Conservation (phyloP, 2,797 vertebrate genomes). For the Sorex maritimensis region DNA sequence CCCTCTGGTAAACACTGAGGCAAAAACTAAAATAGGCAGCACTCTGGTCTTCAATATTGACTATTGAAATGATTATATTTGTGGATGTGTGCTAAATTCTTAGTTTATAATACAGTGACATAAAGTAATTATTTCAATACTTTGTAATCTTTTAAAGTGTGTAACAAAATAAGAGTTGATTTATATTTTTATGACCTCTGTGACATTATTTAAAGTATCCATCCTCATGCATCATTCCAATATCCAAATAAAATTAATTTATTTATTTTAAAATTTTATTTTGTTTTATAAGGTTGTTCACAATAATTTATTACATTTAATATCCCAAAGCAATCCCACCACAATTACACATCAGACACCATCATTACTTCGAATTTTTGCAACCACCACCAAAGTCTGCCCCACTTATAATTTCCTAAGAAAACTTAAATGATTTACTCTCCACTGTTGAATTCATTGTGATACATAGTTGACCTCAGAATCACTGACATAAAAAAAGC, state of each 20-base stretch:
- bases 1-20: neutral
- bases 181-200: neutral
- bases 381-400: too few species aligned
- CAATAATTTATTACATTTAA: too few species aligned
- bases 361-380: too few species aligned
- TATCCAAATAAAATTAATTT: neutral
- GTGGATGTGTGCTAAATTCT: neutral
- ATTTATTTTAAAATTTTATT: too few species aligned
- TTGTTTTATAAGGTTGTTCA: too few species aligned
- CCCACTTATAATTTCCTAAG: neutral
- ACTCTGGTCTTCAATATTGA: too few species aligned
- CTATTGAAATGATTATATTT: neutral
- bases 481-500: neutral
- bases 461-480: neutral
- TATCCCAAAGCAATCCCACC: too few species aligned
- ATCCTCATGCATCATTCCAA: neutral
- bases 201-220: neutral
- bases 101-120: neutral
- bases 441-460: neutral
- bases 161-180: neutral
- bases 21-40: neutral
- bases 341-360: too few species aligned
- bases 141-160: neutral
- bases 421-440: neutral
- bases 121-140: neutral